Evolutionary conservation across 2,113 vertebrate species (phyloP).

Genomic region (Polypterus bichir): DNA sequence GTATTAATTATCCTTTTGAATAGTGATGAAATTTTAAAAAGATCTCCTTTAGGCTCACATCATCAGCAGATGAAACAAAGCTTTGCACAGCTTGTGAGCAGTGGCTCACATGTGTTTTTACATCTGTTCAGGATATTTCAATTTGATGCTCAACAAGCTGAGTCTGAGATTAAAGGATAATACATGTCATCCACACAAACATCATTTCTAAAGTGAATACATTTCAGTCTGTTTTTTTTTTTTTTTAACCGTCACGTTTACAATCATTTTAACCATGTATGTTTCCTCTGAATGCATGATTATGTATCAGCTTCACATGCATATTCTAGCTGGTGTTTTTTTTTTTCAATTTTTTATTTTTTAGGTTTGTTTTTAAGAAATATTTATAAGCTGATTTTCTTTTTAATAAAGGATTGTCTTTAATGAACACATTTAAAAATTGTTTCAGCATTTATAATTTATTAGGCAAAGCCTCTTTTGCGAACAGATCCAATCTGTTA

Average conservation of each 20-base stretch:
- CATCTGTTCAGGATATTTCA: conserved; percentile 98
- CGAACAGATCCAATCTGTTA: conserved; percentile 35
- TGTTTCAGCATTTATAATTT: conserved; percentile 55
- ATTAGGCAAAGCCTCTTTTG: conserved; percentile 35
- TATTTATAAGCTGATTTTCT: conserved; percentile 51
- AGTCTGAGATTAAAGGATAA: conserved; percentile 75
- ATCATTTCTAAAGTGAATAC: conserved; percentile 47
- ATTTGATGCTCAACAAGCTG: conserved; percentile 84
- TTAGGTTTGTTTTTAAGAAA: conserved; percentile 56
- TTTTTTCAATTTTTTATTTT: conserved; percentile 17
- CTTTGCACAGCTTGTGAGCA: conserved; percentile 75
- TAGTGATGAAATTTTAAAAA: conserved; percentile 99
- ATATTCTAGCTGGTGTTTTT: conserved; percentile 26
- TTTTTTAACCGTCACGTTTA: conserved; percentile 36
- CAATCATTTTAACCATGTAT: conserved; percentile 35
- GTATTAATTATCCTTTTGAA: conserved; percentile 99
- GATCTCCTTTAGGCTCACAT: conserved; percentile 91
- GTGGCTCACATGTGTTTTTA: conserved; percentile 89
- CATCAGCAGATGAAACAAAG: conserved; percentile 94
- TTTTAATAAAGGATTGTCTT: conserved; percentile 39
- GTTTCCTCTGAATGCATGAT: conserved; percentile 43
- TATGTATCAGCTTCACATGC: conserved; percentile 32
- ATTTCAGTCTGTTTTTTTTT: conserved; percentile 29
- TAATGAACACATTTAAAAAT: conserved; percentile 56
- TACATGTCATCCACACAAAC: conserved; percentile 59